Percentiles rank a stretch among this genome's conserved stretches.
These are phyloP conservation scores for Urocyon cinereoargenteus DNA, from an alignment of 2,797 vertebrate species.

Conservation along the genomic window DNA sequence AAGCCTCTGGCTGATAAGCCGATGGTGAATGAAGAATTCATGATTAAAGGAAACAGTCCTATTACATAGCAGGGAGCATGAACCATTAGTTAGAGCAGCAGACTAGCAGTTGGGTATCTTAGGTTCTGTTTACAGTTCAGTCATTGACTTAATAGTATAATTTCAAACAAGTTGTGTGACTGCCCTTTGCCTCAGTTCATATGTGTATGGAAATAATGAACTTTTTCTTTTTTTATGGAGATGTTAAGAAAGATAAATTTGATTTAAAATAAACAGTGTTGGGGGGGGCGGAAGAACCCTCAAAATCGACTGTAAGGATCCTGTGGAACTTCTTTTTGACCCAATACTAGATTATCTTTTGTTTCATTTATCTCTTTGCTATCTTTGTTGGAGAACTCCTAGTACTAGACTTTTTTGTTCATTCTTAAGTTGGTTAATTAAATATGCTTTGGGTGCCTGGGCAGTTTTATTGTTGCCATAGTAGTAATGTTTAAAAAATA, in stretches of 20 bases:
- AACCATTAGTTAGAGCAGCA: constrained; percentile 69
- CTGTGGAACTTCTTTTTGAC: neutral
- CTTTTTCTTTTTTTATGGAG: constrained; percentile 17
- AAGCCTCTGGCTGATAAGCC: constrained; percentile 65
- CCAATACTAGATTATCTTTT: neutral
- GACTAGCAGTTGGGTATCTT: constrained; percentile 58
- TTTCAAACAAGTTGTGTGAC: constrained; percentile 42
- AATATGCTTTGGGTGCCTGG: constrained; percentile 26
- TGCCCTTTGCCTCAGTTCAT: constrained; percentile 36
- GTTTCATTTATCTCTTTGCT: constrained; percentile 2
- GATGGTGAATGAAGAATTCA: constrained; percentile 66
- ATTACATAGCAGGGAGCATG: constrained; percentile 66
- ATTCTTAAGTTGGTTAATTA: neutral
- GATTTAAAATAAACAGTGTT: neutral
- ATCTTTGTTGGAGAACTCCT: constrained; percentile 35
- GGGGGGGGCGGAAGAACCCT: neutral
- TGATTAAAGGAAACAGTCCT: constrained; percentile 74
- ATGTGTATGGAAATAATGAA: constrained; percentile 34
- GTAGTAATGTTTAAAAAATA: constrained; percentile 23
- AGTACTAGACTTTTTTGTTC: constrained; percentile 7
- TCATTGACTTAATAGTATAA: constrained; percentile 56
- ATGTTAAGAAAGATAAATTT: constrained; percentile 54
- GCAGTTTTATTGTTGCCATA: constrained; percentile 9
- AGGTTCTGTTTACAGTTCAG: constrained; percentile 69
- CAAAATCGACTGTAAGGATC: neutral